Percentiles rank a stretch among this genome's conserved stretches.
These are phyloP conservation scores for Delichon dasypus DNA, from an alignment of 2,797 vertebrate genomes.

Conservation along the genomic window DNA sequence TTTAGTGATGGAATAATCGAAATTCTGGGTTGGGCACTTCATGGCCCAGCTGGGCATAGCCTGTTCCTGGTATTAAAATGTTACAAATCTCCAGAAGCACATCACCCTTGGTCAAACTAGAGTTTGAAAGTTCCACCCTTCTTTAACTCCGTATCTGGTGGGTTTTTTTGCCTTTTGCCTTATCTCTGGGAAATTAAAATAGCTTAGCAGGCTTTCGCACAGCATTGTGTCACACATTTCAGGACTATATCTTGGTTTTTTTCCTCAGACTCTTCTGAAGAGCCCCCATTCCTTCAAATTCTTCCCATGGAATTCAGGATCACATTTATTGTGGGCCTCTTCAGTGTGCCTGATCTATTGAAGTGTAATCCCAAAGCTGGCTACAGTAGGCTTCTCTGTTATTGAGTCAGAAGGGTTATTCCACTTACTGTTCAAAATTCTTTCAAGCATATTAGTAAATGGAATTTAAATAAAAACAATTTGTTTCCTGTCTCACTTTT, in stretches of 20 bases:
- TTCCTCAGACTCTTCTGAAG: background rate
- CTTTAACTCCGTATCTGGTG: background rate
- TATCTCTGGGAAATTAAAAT: background rate
- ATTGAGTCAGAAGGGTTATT: background rate
- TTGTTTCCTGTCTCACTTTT: background rate
- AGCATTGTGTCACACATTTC: background rate
- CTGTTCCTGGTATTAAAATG: background rate
- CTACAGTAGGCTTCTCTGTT: background rate
- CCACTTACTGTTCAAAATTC: background rate
- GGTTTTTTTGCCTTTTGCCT: background rate
- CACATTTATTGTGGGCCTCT: background rate
- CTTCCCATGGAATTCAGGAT: background rate
- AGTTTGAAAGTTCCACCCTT: background rate
- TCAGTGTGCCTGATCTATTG: background rate
- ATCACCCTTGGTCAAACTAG: background rate
- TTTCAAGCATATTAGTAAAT: background rate
- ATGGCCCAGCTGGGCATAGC: background rate
- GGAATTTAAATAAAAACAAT: background rate
- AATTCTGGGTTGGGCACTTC: background rate
- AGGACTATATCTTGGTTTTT: background rate
- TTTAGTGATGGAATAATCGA: background rate
- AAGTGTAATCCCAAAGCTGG: background rate
- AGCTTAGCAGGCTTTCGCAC: background rate
- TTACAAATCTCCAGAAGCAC: background rate
- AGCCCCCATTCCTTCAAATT: background rate